These are phyloP conservation scores for Atrina japonica DNA, from an alignment of 2,888 invertebrate species.

Conservation along the genomic window DNA sequence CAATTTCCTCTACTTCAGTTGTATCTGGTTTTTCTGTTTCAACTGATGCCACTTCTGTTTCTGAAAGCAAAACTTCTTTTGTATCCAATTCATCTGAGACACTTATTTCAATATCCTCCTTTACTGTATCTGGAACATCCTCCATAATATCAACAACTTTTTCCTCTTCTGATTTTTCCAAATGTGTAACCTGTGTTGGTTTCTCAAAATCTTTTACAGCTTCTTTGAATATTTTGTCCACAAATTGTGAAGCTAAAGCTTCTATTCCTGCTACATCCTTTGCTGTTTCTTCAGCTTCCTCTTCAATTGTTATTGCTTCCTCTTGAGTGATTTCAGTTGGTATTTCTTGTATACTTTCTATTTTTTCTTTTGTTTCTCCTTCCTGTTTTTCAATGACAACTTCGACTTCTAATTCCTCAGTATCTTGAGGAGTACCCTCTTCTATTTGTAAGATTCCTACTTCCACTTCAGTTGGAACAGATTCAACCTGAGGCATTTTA, in stretches of 20 bases:
- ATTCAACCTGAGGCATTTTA: neutral
- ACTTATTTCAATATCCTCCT: neutral
- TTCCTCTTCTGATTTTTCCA: conserved; percentile 15
- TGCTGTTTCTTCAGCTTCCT: conserved; percentile 1
- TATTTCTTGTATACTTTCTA: conserved; percentile 30
- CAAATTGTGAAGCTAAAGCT: conserved; percentile 19
- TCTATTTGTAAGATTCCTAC: conserved; percentile 2
- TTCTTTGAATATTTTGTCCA: conserved; percentile 24
- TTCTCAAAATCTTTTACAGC: conserved; percentile 16
- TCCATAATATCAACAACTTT: neutral
- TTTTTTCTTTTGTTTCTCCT: conserved; percentile 45
- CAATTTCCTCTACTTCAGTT: neutral
- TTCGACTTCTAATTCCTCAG: conserved; percentile 32
- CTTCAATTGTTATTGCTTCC: conserved; percentile 8
- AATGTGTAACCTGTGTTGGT: neutral
- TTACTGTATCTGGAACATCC: neutral
- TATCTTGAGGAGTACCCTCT: conserved; percentile 6
- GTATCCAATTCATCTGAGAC: neutral
- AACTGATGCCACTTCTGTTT: neutral
- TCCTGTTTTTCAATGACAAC: conserved; percentile 38
- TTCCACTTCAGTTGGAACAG: conserved; percentile 1
- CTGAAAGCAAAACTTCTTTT: neutral
- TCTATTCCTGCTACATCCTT: conserved; percentile 8
- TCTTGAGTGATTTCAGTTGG: conserved; percentile 1
- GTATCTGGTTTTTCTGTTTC: neutral